Conservation (phyloP, 1,140 invertebrate genomes). For the Cryptotermes secundus region DNA sequence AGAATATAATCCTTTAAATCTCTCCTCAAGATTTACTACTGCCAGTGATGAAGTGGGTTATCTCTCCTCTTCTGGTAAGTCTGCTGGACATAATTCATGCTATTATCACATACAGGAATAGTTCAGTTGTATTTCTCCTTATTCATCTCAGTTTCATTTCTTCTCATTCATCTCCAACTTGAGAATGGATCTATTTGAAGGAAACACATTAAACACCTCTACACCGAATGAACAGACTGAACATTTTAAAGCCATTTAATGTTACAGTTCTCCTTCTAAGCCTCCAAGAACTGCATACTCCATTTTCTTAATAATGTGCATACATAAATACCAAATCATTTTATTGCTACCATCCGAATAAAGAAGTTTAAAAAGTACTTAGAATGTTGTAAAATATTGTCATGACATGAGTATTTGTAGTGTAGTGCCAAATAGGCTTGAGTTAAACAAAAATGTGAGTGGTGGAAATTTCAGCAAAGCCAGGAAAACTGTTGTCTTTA, state of each 20-base stretch:
- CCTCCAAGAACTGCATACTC: not conserved
- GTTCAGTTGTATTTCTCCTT: too few species aligned
- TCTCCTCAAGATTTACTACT: too few species aligned
- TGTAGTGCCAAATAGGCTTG: not conserved
- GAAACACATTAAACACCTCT: not conserved
- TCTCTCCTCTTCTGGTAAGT: too few species aligned
- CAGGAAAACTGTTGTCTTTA: not conserved
- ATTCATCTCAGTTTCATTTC: too few species aligned
- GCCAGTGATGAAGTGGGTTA: too few species aligned
- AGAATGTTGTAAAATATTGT: not conserved
- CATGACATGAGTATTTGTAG: not conserved
- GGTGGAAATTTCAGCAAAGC: not conserved
- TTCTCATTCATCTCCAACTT: too few species aligned
- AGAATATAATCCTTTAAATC: too few species aligned
- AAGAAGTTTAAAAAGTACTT: slow-evolving; percentile 3
- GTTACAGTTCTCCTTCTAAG: not conserved
- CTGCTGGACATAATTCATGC: too few species aligned
- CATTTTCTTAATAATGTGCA: not conserved
- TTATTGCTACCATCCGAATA: not conserved
- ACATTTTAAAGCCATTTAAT: not conserved
- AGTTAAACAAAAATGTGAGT: not conserved
- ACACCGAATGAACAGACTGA: not conserved
- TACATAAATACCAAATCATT: not conserved
- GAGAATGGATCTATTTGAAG: too few species aligned
- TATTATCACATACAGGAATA: too few species aligned